Percentiles rank a stretch among this genome's conserved stretches.
phyloP scores from a whole-genome alignment of 2,113 vertebrate species.

The Myrmecophaga tridactyla region DNA sequence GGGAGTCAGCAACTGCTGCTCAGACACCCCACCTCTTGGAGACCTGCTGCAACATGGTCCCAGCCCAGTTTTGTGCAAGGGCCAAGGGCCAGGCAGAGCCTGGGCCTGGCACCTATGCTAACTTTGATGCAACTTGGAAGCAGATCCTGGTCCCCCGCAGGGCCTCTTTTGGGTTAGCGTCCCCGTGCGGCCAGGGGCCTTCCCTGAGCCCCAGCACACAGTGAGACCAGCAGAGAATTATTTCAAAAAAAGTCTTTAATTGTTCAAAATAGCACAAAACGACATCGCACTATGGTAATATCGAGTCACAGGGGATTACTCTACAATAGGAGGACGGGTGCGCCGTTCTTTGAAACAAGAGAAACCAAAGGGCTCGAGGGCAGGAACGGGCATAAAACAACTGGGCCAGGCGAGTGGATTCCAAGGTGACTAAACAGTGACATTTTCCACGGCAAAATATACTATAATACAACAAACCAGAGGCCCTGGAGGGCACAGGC shows the following conservation, averaged over 20 bases:
- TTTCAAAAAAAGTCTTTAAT: conserved; percentile 83
- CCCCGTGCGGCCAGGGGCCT: too few relatives aligned
- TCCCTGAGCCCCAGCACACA: not conserved
- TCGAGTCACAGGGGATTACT: conserved; percentile 76
- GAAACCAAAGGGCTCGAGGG: conserved; percentile 54
- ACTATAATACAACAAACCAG: conserved; percentile 81
- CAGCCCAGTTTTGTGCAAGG: not conserved
- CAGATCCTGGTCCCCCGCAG: not conserved
- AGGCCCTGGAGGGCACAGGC: too few relatives aligned
- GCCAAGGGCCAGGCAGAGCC: accelerated
- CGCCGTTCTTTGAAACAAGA: conserved; percentile 76
- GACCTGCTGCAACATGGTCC: not conserved
- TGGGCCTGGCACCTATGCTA: not conserved
- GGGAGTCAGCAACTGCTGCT: not conserved
- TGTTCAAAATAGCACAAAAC: conserved; percentile 86
- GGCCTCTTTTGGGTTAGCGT: too few relatives aligned
- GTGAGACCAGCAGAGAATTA: not conserved
- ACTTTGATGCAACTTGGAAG: not conserved
- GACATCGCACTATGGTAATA: conserved; percentile 83
- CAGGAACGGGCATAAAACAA: conserved; percentile 38
- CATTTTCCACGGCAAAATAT: conserved; percentile 79
- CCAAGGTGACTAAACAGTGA: conserved; percentile 73
- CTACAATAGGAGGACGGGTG: conserved; percentile 79
- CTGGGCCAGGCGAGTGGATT: conserved; percentile 58
- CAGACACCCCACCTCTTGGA: not conserved